These are phyloP conservation scores for Quadriops clusia DNA, from an alignment of 2,888 invertebrate genomes.

Conservation along the genomic window DNA sequence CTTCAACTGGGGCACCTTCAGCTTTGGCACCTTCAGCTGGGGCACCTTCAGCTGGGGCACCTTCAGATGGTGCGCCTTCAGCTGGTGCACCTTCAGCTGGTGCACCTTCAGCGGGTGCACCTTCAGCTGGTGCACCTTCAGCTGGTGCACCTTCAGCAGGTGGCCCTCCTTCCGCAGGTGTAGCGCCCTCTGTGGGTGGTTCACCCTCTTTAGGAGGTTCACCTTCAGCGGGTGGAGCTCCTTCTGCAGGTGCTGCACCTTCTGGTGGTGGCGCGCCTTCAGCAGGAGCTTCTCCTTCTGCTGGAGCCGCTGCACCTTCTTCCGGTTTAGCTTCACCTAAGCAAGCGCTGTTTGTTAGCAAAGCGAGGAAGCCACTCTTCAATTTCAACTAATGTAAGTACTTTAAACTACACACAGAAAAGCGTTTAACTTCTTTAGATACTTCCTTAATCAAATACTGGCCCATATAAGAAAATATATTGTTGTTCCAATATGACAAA, in stretches of 20 bases:
- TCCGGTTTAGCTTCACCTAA: slow-evolving; percentile 23
- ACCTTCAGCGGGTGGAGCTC: slow-evolving; percentile 28
- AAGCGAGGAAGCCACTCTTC: too few relatives aligned
- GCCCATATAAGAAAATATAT: too few relatives aligned
- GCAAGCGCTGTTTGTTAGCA: slow-evolving; percentile 16
- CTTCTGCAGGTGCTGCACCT: slow-evolving; percentile 23
- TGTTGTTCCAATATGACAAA: too few relatives aligned
- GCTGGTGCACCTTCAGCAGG: slow-evolving; percentile 27
- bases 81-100: slow-evolving; percentile 25
- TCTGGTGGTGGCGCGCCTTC: slow-evolving; percentile 17
- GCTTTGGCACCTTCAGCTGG: slow-evolving; percentile 20
- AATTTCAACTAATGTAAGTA: too few relatives aligned
- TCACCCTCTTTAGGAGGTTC: slow-evolving; percentile 21
- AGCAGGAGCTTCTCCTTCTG: slow-evolving; percentile 23
- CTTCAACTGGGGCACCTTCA: slow-evolving; percentile 23
- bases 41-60: slow-evolving; percentile 23
- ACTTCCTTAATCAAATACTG: too few relatives aligned
- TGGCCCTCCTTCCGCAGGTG: slow-evolving; percentile 32
- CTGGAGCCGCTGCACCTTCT: slow-evolving; percentile 23
- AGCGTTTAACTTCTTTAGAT: too few relatives aligned
- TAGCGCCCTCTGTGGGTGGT: slow-evolving; percentile 24
- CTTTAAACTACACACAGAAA: too few relatives aligned
- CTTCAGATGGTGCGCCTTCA: slow-evolving; percentile 25
- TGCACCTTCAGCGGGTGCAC: slow-evolving; percentile 25
- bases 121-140: slow-evolving; percentile 28